Evolutionary conservation across 1,140 invertebrate genomes (phyloP).

Genomic region (Zaprionus ornatus): DNA sequence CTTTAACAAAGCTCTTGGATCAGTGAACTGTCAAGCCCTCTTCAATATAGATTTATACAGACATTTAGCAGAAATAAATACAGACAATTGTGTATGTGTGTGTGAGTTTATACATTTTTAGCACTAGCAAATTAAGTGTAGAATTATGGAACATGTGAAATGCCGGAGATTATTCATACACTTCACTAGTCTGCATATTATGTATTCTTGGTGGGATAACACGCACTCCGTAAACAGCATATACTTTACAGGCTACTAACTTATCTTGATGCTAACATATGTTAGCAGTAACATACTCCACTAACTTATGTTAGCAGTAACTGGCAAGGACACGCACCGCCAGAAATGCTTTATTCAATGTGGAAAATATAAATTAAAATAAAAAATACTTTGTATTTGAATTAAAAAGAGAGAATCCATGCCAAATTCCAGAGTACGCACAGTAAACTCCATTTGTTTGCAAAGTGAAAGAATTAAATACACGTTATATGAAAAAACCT

Average conservation of each 20-base stretch:
- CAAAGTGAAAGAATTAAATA: too few species aligned
- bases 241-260: not conserved
- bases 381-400: not conserved
- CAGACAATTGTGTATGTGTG: not conserved
- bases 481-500: too few species aligned
- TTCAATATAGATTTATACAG: constrained; percentile 7
- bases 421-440: too few species aligned
- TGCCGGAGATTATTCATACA: too few species aligned
- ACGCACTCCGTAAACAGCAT: not conserved
- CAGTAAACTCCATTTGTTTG: too few species aligned
- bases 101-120: not conserved
- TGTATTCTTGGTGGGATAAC: too few species aligned
- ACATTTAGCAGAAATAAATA: constrained; percentile 1
- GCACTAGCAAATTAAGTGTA: not conserved
- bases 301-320: too few species aligned
- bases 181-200: too few species aligned
- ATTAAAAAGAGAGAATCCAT: not conserved
- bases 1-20: constrained; percentile 5
- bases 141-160: not conserved
- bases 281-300: too few species aligned
- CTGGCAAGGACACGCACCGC: constrained; percentile 12
- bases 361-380: not conserved
- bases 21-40: constrained; percentile 33
- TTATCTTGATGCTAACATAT: not conserved
- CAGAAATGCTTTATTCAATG: not conserved